Base-by-base conservation (phyloP, 2,888 invertebrate genomes). In the Pycnomerus fuliginosus region DNA sequence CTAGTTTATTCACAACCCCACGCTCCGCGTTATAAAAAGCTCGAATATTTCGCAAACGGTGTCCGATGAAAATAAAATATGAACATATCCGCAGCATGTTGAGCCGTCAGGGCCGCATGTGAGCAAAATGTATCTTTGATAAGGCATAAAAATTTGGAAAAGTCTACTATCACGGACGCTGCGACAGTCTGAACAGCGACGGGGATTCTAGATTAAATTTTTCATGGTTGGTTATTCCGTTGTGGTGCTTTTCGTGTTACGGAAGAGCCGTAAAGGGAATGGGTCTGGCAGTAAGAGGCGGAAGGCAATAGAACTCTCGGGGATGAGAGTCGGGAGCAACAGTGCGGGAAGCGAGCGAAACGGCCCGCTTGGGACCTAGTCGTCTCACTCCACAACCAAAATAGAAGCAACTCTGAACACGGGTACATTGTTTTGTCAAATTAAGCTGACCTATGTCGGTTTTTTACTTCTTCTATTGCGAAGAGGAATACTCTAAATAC, bases 121-220 rank as follows among this genome's bases (percentile, higher is more conserved):
- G n/a, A n/a, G n/a, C n/a, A n/a, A n/a, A 24, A 35, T 29, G 42
- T 42, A 30, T 38, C 38, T 39, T 39, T 39, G 39, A 39, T 39
- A 39, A 32, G 25, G 25, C 31, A 39, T 39, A 39, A 39, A 32
- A 39, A 39, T 39, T 39, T 25, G 32, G 27, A 25, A n/a, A n/a
- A 32, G 31, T 32, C 38, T 25, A 36, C 36, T 27, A 16, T 38
- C 25, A 32, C 53, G 54, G 60, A 55, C 58, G 57, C 56, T 58
- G 59, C 61, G 63, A 62, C 60, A 60, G 57, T 63, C 63, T 60
- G 62, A 63, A 55, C 54, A 53, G 58, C 56, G 46, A 45, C 55
- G 50, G 53, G 59, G 55, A 52, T 52, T 60, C 60, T 61, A 64
- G 65, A 67, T 67, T 66, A 67, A 67, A 67, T 67, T 67, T 67